phyloP scores from a whole-genome alignment of 2,888 invertebrate genomes.

The Drosophila percnosoma region DNA sequence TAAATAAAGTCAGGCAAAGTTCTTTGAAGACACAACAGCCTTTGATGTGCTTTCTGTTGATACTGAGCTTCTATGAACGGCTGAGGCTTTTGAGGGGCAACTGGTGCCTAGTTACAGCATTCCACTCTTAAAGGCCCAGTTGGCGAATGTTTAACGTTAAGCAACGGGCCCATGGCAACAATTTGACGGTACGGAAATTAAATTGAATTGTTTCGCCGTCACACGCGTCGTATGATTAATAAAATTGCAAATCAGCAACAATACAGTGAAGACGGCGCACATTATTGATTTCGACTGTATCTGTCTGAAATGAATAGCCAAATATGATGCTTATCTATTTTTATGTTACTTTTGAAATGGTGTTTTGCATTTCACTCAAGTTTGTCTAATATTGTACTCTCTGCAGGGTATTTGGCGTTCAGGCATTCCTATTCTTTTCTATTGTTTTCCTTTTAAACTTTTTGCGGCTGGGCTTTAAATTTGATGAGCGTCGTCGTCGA shows the following conservation, averaged over 20 bases:
- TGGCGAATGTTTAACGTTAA: slow-evolving; percentile 19
- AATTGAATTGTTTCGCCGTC: slow-evolving; percentile 20
- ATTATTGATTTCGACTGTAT: slow-evolving; percentile 45
- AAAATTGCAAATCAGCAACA: slow-evolving; percentile 17
- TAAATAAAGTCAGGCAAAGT: slow-evolving; percentile 23
- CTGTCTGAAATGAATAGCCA: background rate
- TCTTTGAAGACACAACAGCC: slow-evolving; percentile 13
- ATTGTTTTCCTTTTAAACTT: background rate
- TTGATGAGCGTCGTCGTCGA: slow-evolving; percentile 30
- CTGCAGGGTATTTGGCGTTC: slow-evolving; percentile 14
- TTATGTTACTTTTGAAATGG: background rate
- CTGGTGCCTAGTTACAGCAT: slow-evolving; percentile 32
- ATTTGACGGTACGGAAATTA: slow-evolving; percentile 22
- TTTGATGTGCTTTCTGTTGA: slow-evolving; percentile 45
- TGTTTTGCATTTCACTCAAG: background rate
- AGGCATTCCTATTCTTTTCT: background rate
- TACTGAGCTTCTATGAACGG: background rate
- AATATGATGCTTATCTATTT: background rate
- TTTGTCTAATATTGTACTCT: background rate
- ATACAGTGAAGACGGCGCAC: background rate
- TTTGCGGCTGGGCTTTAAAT: slow-evolving; percentile 27
- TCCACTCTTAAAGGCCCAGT: slow-evolving; percentile 14
- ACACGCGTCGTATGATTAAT: slow-evolving; percentile 63
- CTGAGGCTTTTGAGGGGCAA: background rate
- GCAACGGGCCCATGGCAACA: slow-evolving; percentile 47